phyloP scores from a whole-genome alignment of 35 echinoderm and acorn worm species.

The Eucidaris tribuloides region DNA sequence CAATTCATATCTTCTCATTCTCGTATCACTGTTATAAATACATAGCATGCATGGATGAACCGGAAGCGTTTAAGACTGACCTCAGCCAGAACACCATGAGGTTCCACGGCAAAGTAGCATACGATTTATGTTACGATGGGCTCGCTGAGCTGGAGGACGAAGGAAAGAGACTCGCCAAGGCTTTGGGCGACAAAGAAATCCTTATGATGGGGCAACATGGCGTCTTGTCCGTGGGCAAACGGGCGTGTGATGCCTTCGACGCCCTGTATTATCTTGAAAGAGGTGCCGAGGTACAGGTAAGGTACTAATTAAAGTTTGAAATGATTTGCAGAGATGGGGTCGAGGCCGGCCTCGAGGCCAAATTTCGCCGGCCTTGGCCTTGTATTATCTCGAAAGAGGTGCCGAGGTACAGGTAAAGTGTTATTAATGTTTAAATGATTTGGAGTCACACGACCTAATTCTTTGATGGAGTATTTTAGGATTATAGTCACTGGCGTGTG shows the following conservation, averaged over 20 bases:
- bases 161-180: slow-evolving; percentile 39
- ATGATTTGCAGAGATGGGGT: not conserved
- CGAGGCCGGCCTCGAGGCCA: not conserved
- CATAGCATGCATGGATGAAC: no score
- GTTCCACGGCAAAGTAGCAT: slow-evolving; percentile 65
- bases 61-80: no score
- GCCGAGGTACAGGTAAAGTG: not conserved
- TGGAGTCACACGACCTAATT: not conserved
- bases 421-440: not conserved
- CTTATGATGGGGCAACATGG: slow-evolving; percentile 84
- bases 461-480: no score
- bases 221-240: slow-evolving; percentile 36
- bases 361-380: not conserved
- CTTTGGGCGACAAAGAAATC: slow-evolving; percentile 51
- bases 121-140: slow-evolving; percentile 59
- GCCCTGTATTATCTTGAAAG: slow-evolving; percentile 69
- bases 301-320: not conserved
- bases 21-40: no score
- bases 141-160: slow-evolving; percentile 42
- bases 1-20: no score
- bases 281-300: slow-evolving; percentile 66
- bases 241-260: slow-evolving; percentile 62
- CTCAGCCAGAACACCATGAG: slow-evolving; percentile 52
- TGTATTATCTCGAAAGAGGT: not conserved
- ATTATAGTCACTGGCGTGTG: no score